A percentile compares a stretch with the other conserved stretches of the same genome.
These are phyloP conservation scores for Platycnemis pennipes DNA, from an alignment of 2,888 invertebrate species.

Conservation along the genomic window DNA sequence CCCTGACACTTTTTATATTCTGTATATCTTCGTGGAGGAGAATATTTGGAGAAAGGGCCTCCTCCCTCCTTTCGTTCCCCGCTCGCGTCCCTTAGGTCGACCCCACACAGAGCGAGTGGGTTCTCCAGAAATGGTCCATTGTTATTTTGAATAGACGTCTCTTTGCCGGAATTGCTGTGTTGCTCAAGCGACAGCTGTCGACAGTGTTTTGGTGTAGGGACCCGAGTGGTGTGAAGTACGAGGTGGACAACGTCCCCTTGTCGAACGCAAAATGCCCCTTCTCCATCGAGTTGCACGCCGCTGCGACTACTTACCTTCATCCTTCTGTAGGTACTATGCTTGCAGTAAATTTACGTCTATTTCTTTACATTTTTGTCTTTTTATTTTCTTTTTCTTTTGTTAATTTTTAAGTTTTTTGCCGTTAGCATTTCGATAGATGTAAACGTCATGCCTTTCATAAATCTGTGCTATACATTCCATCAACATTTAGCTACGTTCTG, in stretches of 20 bases:
- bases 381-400: too few species aligned
- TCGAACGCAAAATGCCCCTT: background rate
- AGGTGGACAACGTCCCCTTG: background rate
- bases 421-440: too few species aligned
- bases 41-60: conserved; percentile 4
- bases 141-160: background rate
- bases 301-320: too few species aligned
- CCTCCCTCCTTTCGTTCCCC: background rate
- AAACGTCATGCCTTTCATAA: too few species aligned
- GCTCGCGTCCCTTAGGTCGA: background rate
- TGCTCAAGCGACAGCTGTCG: background rate
- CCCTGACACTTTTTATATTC: conserved; percentile 8
- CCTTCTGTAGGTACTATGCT: too few species aligned
- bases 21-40: background rate
- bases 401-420: too few species aligned
- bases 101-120: background rate
- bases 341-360: too few species aligned
- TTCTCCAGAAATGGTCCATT: background rate
- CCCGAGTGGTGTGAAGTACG: background rate
- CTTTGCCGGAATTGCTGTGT: background rate
- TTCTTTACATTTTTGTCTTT: too few species aligned
- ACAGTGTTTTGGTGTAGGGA: background rate
- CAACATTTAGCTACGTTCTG: too few species aligned
- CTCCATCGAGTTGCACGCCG: background rate
- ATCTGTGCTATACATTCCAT: too few species aligned